These are phyloP conservation scores for Ptilonorhynchus violaceus DNA, from an alignment of 2,113 vertebrate genomes.

Conservation along the genomic window DNA sequence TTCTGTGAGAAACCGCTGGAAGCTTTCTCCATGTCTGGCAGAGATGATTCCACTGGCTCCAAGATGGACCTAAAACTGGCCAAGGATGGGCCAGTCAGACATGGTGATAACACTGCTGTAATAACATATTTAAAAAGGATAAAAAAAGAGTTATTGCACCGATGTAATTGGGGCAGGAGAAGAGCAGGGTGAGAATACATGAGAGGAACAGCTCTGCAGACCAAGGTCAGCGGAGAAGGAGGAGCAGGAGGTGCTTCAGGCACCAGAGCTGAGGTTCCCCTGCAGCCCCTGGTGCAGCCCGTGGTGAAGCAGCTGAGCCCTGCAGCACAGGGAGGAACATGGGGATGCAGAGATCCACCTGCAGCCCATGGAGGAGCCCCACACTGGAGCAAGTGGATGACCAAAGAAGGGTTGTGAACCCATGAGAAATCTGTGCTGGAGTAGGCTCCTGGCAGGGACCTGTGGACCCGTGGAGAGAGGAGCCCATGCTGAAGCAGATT, in stretches of 20 bases:
- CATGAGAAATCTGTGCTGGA: not conserved
- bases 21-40: not conserved
- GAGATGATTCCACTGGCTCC: not conserved
- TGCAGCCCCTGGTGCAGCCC: not conserved
- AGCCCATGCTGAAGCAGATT: not conserved
- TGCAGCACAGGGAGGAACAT: not conserved
- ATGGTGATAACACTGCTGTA: accelerated
- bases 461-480: not conserved
- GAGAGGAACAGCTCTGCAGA: not conserved
- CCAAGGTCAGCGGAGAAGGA: not conserved
- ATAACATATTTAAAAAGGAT: not conserved
- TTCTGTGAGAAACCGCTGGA: not conserved
- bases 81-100: not conserved
- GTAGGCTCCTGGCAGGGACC: not conserved
- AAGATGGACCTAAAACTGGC: not conserved
- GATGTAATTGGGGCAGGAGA: too few species aligned
- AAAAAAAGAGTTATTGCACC: not conserved
- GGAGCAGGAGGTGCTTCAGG: not conserved
- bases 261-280: not conserved
- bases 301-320: not conserved
- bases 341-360: not conserved
- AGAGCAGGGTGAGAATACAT: not conserved
- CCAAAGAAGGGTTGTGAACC: not conserved
- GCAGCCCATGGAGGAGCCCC: not conserved
- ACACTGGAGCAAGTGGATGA: too few species aligned